Base-by-base conservation (phyloP, 2,888 invertebrate species). In the Thysanoteuthis rhombus region DNA sequence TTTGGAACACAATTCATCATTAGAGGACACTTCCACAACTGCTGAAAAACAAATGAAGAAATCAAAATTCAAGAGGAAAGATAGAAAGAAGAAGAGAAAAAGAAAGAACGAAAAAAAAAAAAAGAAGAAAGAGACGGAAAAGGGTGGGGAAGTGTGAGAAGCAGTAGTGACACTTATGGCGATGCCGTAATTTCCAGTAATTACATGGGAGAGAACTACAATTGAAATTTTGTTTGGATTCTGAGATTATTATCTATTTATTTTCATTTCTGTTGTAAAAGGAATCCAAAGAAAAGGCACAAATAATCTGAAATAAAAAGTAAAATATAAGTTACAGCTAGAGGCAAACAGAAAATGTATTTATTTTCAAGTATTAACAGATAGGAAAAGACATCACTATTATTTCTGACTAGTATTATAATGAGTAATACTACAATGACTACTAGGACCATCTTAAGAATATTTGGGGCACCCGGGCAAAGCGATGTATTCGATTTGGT, bases 11-110 rank as follows among this genome's bases (percentile, higher is more conserved):
- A 92, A 92, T 19, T 92, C 92, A 40, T 40, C 45, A 42, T 40
- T 32, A 90, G 32, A 10, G 12, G 42, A 90, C 38, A 42, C 32
- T 40, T 42, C 90, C 39, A 40, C 40, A 92, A 92, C 45, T 40
- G 39, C 92, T 92, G 92, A 92, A 92, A 92, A 90, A 42, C 39
- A 90, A 92, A 92, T 6, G 45, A 42, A 92, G 42, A 92, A 92
- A 92, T n/a, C 19, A 92, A 92, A 92, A 92, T 75, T 75, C 40
- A 40, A 92, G 45, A 45, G 19, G 45, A 92, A 39, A 39, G 40
- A 40, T 12, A 32, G 32, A 32, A 58, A 32, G 2, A 32, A n/a
- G n/a, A n/a, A n/a, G n/a, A n/a, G n/a, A n/a, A 25, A 75, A 75
- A n/a, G 0, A 75, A 75, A 36, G 12, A 75, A 75, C 1, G 12